Conservation (phyloP, 92 coral and sea anemone genomes). For the Paramuricea clavata region DNA sequence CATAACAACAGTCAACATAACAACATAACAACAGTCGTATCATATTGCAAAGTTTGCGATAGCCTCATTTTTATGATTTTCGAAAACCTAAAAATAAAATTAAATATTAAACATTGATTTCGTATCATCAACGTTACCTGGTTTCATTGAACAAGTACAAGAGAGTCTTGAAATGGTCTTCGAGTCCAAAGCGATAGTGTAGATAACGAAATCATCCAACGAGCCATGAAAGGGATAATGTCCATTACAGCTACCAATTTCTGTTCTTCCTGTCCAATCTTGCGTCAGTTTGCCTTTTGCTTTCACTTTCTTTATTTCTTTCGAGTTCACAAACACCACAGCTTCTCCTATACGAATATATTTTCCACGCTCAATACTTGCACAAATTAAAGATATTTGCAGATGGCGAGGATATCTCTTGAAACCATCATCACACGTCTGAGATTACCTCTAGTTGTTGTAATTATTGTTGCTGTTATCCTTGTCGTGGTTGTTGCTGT, state of each 20-base stretch:
- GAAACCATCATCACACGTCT: too few relatives aligned
- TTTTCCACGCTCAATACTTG: too few relatives aligned
- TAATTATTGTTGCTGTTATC: too few relatives aligned
- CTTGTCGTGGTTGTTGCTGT: too few relatives aligned
- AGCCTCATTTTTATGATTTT: too few relatives aligned
- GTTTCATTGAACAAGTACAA: conserved; percentile 72
- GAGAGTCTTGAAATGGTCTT: conserved; percentile 70
- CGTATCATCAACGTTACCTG: conserved; percentile 36
- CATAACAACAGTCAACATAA: too few relatives aligned
- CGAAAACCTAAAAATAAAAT: too few relatives aligned
- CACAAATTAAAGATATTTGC: too few relatives aligned
- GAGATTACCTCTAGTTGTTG: too few relatives aligned
- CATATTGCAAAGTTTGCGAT: not conserved
- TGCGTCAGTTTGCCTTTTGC: conserved; percentile 70
- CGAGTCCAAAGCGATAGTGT: conserved; percentile 70
- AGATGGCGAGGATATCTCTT: too few relatives aligned
- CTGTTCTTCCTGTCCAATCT: conserved; percentile 78
- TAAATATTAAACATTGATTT: conserved; percentile 5
- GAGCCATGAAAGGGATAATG: conserved; percentile 67
- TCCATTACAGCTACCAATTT: conserved; percentile 83
- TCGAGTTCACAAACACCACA: conserved; percentile 66
- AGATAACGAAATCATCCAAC: conserved; percentile 79
- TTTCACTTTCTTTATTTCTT: conserved; percentile 56
- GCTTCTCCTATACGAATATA: conserved; percentile 64
- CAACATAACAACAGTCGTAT: too few relatives aligned